Percentiles rank a stretch among this genome's conserved stretches.
Evolutionary conservation across 2,888 invertebrate genomes (phyloP).

Genomic region (Hemithea aestivaria): DNA sequence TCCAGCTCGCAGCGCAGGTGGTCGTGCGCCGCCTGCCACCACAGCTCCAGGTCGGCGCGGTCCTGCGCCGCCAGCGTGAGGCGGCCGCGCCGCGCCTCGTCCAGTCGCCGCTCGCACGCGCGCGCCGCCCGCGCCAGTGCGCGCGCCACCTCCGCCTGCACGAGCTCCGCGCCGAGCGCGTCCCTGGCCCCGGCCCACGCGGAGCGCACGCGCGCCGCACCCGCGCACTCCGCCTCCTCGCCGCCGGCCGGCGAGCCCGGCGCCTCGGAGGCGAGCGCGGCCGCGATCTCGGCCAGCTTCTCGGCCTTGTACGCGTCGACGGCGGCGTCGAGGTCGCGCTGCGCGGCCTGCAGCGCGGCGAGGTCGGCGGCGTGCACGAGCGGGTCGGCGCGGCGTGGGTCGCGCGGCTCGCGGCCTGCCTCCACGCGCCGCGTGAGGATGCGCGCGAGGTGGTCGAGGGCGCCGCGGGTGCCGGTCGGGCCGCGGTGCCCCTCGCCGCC

Average conservation of each 20-base stretch:
- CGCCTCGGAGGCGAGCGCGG: constrained; percentile 84
- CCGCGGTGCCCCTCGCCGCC: constrained; percentile 74
- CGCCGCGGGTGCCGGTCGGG: constrained; percentile 57
- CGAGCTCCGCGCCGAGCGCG: constrained; percentile 85
- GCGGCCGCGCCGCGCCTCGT: constrained; percentile 73
- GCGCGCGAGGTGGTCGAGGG: constrained; percentile 85
- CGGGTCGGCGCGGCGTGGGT: constrained; percentile 51
- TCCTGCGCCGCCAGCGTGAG: constrained; percentile 84
- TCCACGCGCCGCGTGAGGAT: constrained; percentile 86
- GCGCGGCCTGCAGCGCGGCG: constrained; percentile 73
- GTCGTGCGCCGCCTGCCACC: constrained; percentile 86
- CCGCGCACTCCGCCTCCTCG: constrained; percentile 57
- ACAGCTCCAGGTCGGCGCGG: constrained; percentile 84
- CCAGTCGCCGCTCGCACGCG: constrained; percentile 82
- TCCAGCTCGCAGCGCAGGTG: constrained; percentile 86
- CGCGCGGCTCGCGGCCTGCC: constrained; percentile 49
- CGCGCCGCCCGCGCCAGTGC: constrained; percentile 85
- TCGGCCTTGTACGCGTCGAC: constrained; percentile 83
- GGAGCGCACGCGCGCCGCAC: constrained; percentile 83
- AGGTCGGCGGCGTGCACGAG: constrained; percentile 69
- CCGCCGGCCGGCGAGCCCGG: constrained; percentile 77
- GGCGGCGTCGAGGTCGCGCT: constrained; percentile 81
- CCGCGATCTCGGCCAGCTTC: constrained; percentile 84
- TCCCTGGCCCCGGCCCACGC: constrained; percentile 88
- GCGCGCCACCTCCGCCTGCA: constrained; percentile 87